Evolutionary conservation across 2,888 invertebrate species (phyloP), one percentile per base, ranked within the genome.

Genomic region (Cryptosula pallasiana): DNA sequence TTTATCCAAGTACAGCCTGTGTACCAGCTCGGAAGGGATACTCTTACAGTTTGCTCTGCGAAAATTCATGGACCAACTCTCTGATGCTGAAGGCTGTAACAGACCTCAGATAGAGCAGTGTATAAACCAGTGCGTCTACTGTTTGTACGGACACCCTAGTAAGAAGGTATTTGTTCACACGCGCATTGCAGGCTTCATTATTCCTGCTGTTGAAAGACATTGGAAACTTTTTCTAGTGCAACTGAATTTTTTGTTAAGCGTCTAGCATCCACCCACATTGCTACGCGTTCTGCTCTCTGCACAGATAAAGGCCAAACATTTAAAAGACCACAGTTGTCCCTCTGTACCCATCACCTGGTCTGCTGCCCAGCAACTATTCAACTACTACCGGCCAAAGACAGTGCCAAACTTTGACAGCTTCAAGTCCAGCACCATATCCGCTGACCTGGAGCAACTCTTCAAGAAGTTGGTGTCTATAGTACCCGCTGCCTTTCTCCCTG

Each of bases 81-180:
- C 13, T 13, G 32, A 16, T 27, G 20, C 63, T 27, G 63, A 34
- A 32, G 13, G 32, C 9, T 9, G n/a, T n/a, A 63, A 63, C 32
- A 27, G 13, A 32, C 63, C 84, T 78, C 90, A 90, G 80, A 88
- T 94, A 1, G 89, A 89, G 73, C 90, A 91, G 77, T 90, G 91
- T 76, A 87, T 95, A 80, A 95, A 95, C 80, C 95, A 96, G 85
- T 89, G 90, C 74, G 88, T 91, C 73, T 94, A 89, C 83, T 96
- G 96, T 82, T 86, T 96, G 0, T 95, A 91, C 83, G 80, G 81
- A 27, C 82, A 84, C 76, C 84, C 84, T 0, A 81, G 78, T 75
- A 82, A 81, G 73, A 78, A 78, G 74, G 76, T 78, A 45, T n/a
- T n/a, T n/a, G n/a, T n/a, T n/a, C n/a, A n/a, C 45, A 13, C 20